phyloP scores from a whole-genome alignment of 1,140 invertebrate species.

The Procambarus virginalis region DNA sequence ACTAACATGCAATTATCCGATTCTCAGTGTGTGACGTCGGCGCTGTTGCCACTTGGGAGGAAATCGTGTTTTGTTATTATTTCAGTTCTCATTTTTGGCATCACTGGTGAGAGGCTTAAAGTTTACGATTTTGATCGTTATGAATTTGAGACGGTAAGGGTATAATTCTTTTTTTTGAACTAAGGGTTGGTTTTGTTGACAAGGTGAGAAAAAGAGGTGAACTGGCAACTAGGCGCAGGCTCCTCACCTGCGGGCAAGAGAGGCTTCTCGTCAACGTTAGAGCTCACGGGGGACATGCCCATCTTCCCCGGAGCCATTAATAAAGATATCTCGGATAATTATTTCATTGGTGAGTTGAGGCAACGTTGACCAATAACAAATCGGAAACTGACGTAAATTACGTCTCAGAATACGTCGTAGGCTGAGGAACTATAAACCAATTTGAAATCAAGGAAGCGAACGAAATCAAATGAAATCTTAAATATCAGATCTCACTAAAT shows the following conservation, averaged over 20 bases:
- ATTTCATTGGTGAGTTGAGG: neutral
- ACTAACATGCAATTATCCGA: conserved; percentile 64
- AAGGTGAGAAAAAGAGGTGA: too few relatives aligned
- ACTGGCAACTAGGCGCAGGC: neutral
- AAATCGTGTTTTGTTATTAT: neutral
- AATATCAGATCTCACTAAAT: too few relatives aligned
- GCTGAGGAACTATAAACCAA: too few relatives aligned
- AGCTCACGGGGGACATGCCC: neutral
- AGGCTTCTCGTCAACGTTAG: neutral
- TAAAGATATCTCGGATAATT: conserved; percentile 30
- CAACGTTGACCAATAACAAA: neutral
- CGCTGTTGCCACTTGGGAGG: conserved; percentile 6
- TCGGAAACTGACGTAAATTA: too few relatives aligned
- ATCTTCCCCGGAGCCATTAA: neutral
- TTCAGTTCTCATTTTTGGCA: neutral
- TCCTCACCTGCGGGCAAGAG: neutral
- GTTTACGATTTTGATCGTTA: too few relatives aligned
- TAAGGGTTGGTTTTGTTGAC: too few relatives aligned
- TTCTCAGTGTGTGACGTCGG: conserved; percentile 58
- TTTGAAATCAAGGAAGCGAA: too few relatives aligned
- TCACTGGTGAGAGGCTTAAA: too few relatives aligned
- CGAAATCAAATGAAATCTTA: too few relatives aligned
- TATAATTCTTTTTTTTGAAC: too few relatives aligned
- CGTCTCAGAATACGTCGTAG: too few relatives aligned
- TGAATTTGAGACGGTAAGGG: too few relatives aligned